Base-by-base conservation (phyloP, 2,888 invertebrate species). In the Rhamnusium bicolor region DNA sequence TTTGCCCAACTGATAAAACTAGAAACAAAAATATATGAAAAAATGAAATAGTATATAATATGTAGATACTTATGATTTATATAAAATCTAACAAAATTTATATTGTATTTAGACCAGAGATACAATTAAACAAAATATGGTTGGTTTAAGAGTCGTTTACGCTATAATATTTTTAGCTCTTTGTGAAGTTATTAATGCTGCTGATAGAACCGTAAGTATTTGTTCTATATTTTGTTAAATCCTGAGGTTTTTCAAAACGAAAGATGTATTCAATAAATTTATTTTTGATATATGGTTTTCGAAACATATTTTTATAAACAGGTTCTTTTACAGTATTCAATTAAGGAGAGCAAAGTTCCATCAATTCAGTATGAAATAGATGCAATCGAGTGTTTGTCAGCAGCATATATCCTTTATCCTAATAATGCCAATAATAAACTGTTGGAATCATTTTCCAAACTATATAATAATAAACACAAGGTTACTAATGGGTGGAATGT, bases 281-380 rank as follows among this genome's bases (percentile, higher is more conserved):
- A n/a, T n/a, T n/a, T n/a, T n/a, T n/a, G n/a, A n/a, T n/a, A n/a
- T n/a, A n/a, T n/a, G n/a, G n/a, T n/a, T n/a, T n/a, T n/a, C n/a
- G n/a, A n/a, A n/a, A n/a, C n/a, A 49, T n/a, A 24, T 7, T n/a
- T 54, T n/a, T 2, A 8, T 6, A 24, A 12, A 54, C n/a, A 19
- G n/a, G n/a, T 19, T 21, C 12, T 56, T 32, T 18, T 58, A 10
- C 29, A 58, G 58, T 58, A 10, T 32, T 18, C 58, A 1, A 32
- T 58, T 18, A 12, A 58, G 10, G 21, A 54, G 4, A 58, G 24
- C 12, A 14, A 7, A 2, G 54, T 24, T 6, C 54, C 58, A 58
- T 32, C 29, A 18, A 32, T 58, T 16, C 58, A 58, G 12, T 58
- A 58, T 19, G 58, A 58, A 12, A 32, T 58, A 2, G 58, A 58